phyloP scores from a whole-genome alignment of 2,113 vertebrate species.

The Panurus biarmicus region DNA sequence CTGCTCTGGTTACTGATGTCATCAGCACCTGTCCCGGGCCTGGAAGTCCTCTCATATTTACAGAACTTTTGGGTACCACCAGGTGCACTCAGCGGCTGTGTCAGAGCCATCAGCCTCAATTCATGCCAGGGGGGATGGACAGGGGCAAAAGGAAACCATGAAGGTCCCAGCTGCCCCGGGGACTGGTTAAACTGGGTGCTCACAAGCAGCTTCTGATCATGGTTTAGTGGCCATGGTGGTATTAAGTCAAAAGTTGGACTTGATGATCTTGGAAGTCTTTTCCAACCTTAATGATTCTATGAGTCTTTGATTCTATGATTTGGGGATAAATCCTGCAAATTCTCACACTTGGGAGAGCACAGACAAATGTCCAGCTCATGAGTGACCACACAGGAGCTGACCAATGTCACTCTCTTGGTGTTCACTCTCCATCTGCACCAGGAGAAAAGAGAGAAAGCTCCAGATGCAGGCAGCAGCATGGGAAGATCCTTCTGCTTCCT shows the following conservation, averaged over 20 bases:
- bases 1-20: neutral
- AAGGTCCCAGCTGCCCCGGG: neutral
- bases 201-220: neutral
- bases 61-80: neutral
- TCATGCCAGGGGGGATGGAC: neutral
- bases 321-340: neutral
- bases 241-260: neutral
- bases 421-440: neutral
- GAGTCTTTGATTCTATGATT: neutral
- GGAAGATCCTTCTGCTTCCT: neutral
- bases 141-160: neutral
- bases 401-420: neutral
- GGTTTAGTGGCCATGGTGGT: neutral
- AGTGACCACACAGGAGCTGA: accelerated
- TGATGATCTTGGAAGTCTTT: neutral
- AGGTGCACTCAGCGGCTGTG: neutral
- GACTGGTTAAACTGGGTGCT: neutral
- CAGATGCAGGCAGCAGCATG: neutral
- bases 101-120: neutral
- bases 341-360: neutral
- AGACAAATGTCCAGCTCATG: neutral
- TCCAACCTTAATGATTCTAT: neutral
- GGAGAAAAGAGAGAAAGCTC: neutral
- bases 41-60: neutral
- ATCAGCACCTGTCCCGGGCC: neutral